Conservation (phyloP, 2,888 invertebrate genomes). For the Thera obeliscata region DNA sequence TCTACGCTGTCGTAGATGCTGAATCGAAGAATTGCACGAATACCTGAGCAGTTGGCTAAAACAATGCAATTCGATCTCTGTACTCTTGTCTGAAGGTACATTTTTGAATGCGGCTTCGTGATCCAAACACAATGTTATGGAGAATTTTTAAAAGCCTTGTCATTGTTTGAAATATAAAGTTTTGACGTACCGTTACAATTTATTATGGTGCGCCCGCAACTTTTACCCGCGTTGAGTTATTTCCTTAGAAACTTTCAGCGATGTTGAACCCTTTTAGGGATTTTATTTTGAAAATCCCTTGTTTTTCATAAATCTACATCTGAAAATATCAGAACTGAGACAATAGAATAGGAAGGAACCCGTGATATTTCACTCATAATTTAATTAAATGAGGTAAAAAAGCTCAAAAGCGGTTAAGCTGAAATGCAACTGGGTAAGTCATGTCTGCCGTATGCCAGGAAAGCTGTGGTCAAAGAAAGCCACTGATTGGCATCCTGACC, state of each 20-base stretch:
- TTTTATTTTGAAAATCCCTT: not conserved
- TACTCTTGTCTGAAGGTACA: slow-evolving; percentile 30
- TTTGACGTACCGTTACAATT: slow-evolving; percentile 36
- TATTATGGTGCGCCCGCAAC: slow-evolving; percentile 23
- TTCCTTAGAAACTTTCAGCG: not conserved
- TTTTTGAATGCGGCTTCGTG: slow-evolving; percentile 24
- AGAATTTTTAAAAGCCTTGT: slow-evolving; percentile 41
- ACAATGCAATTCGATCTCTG: slow-evolving; percentile 37
- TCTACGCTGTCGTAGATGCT: slow-evolving; percentile 50
- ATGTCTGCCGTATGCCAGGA: too few relatives aligned
- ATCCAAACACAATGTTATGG: slow-evolving; percentile 31
- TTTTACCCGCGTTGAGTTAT: slow-evolving; percentile 3
- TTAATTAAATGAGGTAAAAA: too few relatives aligned
- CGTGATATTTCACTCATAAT: too few relatives aligned
- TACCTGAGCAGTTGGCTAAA: slow-evolving; percentile 47
- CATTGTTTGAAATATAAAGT: slow-evolving; percentile 45
- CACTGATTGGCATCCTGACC: too few relatives aligned
- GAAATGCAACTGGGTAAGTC: too few relatives aligned
- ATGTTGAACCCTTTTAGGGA: not conserved
- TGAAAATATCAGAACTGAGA: not conserved
- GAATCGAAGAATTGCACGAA: slow-evolving; percentile 55
- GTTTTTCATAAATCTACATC: not conserved
- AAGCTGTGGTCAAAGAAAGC: too few relatives aligned
- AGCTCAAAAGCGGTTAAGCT: too few relatives aligned
- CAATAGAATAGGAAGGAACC: too few relatives aligned